These are phyloP conservation scores for Nycticryphes semicollaris DNA, from an alignment of 2,113 vertebrate genomes.

Conservation along the genomic window DNA sequence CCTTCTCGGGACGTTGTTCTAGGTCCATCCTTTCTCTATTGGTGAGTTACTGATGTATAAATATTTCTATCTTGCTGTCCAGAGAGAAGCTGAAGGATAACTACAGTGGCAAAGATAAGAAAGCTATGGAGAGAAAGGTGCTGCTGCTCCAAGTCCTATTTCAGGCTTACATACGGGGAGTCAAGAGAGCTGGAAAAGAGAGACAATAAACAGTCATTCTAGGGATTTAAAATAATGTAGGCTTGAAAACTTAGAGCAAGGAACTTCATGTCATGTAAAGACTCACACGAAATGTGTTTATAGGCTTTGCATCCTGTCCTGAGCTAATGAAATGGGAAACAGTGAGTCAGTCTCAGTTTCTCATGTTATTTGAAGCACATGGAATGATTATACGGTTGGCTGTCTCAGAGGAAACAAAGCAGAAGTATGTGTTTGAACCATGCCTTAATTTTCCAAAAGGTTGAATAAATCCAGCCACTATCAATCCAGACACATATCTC, in stretches of 20 bases:
- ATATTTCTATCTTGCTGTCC: not conserved
- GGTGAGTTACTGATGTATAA: not conserved
- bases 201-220: constrained; percentile 28
- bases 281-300: constrained; percentile 55
- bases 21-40: not conserved
- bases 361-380: constrained; percentile 18
- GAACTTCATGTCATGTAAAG: constrained; percentile 34
- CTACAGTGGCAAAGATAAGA: not conserved
- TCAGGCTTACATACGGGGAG: not conserved
- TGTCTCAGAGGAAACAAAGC: constrained; percentile 62
- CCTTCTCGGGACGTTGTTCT: not conserved
- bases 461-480: constrained; percentile 31
- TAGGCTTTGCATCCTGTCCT: constrained; percentile 61
- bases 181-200: not conserved
- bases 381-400: constrained; percentile 45
- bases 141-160: not conserved
- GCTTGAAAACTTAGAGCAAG: constrained; percentile 1
- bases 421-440: constrained; percentile 46
- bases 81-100: not conserved
- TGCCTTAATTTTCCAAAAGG: constrained; percentile 55
- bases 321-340: constrained; percentile 64
- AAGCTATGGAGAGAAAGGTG: not conserved
- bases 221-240: not conserved
- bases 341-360: constrained; percentile 61
- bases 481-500: constrained; percentile 4